These are phyloP conservation scores for Ondatra zibethicus DNA, from an alignment of 2,113 vertebrate species.

Conservation along the genomic window DNA sequence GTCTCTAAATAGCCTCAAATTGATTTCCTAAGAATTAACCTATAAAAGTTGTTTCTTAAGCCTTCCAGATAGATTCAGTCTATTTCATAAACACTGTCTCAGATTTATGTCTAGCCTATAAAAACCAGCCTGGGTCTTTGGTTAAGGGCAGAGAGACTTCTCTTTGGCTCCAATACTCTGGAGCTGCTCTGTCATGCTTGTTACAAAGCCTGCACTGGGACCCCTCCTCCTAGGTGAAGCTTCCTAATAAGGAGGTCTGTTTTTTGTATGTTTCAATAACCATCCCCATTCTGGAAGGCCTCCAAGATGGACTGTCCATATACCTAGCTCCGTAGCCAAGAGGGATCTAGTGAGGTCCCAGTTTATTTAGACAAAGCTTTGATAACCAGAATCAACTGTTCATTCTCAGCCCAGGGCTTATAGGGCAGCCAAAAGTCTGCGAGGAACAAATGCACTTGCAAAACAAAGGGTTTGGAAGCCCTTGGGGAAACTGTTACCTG, in stretches of 20 bases:
- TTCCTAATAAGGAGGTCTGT: constrained; percentile 76
- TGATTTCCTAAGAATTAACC: constrained; percentile 79
- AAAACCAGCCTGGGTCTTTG: constrained; percentile 85
- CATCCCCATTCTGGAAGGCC: constrained; percentile 64
- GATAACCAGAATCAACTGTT: constrained; percentile 87
- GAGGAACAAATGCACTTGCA: constrained; percentile 83
- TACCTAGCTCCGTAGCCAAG: constrained; percentile 75
- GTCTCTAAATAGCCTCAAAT: constrained; percentile 75
- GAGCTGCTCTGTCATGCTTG: constrained; percentile 8
- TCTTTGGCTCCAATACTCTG: constrained; percentile 61
- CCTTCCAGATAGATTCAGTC: constrained; percentile 85
- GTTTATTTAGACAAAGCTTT: constrained; percentile 89
- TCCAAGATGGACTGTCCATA: constrained; percentile 71
- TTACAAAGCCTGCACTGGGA: constrained; percentile 46
- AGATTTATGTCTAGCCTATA: constrained; percentile 87
- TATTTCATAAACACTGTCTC: constrained; percentile 88
- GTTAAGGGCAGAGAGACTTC: constrained; percentile 77
- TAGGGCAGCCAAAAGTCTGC: constrained; percentile 84
- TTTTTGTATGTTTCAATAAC: constrained; percentile 70
- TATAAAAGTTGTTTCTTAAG: constrained; percentile 82
- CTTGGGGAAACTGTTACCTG: constrained; percentile 69
- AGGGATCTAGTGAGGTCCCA: constrained; percentile 87
- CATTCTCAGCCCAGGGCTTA: constrained; percentile 86
- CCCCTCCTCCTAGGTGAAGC: constrained; percentile 73
- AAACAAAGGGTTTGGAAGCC: constrained; percentile 83